Evolutionary conservation across 2,797 vertebrate genomes (phyloP).

Genomic region (Micropoecilia bifurca): DNA sequence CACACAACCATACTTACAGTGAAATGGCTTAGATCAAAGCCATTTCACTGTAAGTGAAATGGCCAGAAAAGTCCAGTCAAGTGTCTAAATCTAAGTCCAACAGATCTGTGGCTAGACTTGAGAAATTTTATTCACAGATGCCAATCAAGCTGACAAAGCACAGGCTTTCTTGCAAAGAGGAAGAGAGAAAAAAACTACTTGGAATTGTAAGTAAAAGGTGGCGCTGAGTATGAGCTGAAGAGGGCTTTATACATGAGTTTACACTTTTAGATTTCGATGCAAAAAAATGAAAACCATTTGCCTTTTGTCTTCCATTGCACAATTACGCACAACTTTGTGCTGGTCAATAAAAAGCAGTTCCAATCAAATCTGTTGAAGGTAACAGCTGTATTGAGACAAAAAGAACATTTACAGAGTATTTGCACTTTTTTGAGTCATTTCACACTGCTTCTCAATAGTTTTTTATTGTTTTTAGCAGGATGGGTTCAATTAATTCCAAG

Average conservation of each 20-base stretch:
- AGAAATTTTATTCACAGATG: no score
- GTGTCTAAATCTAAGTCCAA: no score
- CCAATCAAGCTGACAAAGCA: no score
- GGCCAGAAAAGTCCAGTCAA: no score
- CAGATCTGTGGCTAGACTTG: no score
- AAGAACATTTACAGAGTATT: not conserved
- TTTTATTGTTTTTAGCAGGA: not conserved
- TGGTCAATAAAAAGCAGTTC: not conserved
- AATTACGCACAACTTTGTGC: not conserved
- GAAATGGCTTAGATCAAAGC: no score
- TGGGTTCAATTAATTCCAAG: not conserved
- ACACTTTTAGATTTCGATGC: not conserved
- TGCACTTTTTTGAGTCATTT: not conserved
- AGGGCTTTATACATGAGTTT: not conserved
- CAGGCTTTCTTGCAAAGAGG: no score
- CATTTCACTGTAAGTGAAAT: no score
- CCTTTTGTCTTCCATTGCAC: not conserved
- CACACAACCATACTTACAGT: no score
- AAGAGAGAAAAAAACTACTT: no score
- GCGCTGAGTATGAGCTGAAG: no score
- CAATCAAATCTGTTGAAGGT: not conserved
- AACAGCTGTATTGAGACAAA: not conserved
- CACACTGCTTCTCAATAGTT: not conserved
- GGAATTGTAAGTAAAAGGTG: no score
- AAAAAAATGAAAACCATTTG: not conserved